Conservation (phyloP, 2,797 vertebrate species). For the Xiphophorus birchmanni region DNA sequence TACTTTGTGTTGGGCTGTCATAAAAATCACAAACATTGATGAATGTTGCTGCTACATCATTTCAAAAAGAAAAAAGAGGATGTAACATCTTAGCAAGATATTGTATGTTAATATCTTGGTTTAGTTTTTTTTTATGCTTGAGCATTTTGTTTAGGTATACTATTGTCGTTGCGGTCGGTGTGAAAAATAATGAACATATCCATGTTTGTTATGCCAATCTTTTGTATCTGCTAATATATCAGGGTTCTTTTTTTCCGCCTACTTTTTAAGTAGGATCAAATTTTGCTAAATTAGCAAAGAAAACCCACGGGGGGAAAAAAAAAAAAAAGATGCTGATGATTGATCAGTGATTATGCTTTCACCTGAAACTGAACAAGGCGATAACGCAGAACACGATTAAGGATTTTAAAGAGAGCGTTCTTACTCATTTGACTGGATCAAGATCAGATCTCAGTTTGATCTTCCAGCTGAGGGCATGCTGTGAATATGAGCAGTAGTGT, state of each 20-base stretch:
- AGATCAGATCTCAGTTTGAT: slow-evolving; percentile 49
- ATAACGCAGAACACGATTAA: slow-evolving; percentile 44
- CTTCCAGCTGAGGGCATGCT: slow-evolving; percentile 22
- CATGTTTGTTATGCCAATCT: neutral
- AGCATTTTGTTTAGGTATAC: no score
- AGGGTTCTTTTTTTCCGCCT: neutral
- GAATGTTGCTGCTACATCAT: neutral
- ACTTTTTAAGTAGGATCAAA: neutral
- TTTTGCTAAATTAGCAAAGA: neutral
- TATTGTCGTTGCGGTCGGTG: no score
- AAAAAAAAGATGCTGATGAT: slow-evolving; percentile 7
- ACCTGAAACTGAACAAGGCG: slow-evolving; percentile 20
- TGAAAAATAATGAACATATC: neutral
- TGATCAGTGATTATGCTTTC: slow-evolving; percentile 12
- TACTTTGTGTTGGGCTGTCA: no score
- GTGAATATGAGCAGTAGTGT: slow-evolving; percentile 22
- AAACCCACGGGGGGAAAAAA: neutral
- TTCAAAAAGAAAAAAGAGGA: neutral
- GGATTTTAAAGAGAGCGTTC: slow-evolving; percentile 36
- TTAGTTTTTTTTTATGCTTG: neutral
- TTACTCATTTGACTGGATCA: slow-evolving; percentile 30
- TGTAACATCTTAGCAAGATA: neutral
- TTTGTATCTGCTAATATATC: neutral
- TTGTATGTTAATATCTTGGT: neutral
- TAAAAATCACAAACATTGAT: neutral